These are phyloP conservation scores for Sebastes matsubarae DNA, from an alignment of 2,797 vertebrate genomes.

Conservation along the genomic window DNA sequence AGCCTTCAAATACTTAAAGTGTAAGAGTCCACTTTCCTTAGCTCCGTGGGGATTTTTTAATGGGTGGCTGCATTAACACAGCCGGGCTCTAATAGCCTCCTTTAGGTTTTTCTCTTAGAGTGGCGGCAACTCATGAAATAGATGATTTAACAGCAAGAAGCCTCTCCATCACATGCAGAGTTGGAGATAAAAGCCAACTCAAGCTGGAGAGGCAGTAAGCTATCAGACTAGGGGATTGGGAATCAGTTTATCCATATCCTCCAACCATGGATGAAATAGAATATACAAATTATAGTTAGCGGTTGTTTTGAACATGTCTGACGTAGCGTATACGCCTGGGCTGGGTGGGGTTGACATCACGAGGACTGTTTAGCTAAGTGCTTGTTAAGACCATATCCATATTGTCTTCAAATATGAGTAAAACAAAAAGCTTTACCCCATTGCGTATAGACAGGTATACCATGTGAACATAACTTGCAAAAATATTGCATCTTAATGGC, in stretches of 20 bases:
- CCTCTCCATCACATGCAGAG: conserved; percentile 61
- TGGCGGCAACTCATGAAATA: conserved; percentile 68
- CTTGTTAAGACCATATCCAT: neutral
- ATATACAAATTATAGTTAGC: neutral
- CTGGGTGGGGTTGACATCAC: neutral
- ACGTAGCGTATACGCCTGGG: neutral
- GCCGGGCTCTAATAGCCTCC: conserved; percentile 62
- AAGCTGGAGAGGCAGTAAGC: conserved; percentile 31
- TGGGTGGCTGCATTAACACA: conserved; percentile 71
- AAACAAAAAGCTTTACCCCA: neutral
- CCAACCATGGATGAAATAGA: neutral
- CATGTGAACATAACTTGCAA: neutral
- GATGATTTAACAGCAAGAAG: conserved; percentile 74
- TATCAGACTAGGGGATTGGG: conserved; percentile 21
- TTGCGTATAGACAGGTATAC: neutral
- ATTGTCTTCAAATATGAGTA: neutral
- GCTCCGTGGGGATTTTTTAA: conserved; percentile 64
- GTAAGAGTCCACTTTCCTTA: conserved; percentile 45
- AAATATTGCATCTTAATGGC: neutral
- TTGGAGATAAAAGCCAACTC: conserved; percentile 50
- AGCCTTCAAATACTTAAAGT: conserved; percentile 37
- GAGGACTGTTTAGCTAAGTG: neutral
- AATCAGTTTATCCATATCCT: conserved; percentile 30
- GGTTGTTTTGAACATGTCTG: conserved; percentile 6
- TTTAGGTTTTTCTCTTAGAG: conserved; percentile 39